Conservation (phyloP, 2,888 invertebrate genomes). For the Eupithecia subumbrata region DNA sequence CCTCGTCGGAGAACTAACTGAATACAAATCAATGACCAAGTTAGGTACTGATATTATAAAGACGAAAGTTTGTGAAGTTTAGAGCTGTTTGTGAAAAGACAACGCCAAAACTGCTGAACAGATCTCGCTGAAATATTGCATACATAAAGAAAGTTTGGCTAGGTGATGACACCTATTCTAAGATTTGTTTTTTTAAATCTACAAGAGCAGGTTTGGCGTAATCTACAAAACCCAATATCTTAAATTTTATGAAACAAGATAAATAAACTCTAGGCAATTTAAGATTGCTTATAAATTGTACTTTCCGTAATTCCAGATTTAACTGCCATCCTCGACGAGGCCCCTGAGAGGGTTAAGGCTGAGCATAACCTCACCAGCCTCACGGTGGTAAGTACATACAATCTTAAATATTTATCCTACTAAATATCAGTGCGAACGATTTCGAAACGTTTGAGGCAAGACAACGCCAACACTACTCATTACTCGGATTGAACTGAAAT, state of each 20-base stretch:
- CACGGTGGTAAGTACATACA: slow-evolving; percentile 62
- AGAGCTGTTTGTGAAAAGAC: background rate
- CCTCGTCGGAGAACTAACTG: background rate
- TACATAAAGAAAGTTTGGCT: background rate
- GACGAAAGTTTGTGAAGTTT: background rate
- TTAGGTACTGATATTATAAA: background rate
- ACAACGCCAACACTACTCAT: too few species aligned
- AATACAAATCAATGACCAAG: background rate
- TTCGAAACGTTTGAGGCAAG: background rate
- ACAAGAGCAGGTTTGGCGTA: too few species aligned
- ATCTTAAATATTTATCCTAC: background rate
- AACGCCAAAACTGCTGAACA: background rate
- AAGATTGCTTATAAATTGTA: background rate
- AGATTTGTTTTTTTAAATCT: too few species aligned
- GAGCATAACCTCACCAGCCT: slow-evolving; percentile 66
- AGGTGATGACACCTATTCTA: too few species aligned
- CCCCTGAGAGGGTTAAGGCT: slow-evolving; percentile 65
- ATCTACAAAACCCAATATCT: background rate
- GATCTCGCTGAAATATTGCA: background rate
- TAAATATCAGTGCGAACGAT: background rate
- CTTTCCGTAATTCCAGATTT: slow-evolving; percentile 54
- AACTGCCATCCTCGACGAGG: slow-evolving; percentile 62
- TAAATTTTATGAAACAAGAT: background rate
- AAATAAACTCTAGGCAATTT: too few species aligned
- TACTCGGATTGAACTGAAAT: too few species aligned